Base-by-base conservation (phyloP, 2,797 vertebrate species). In the Tokudaia tokunoshimensis region DNA sequence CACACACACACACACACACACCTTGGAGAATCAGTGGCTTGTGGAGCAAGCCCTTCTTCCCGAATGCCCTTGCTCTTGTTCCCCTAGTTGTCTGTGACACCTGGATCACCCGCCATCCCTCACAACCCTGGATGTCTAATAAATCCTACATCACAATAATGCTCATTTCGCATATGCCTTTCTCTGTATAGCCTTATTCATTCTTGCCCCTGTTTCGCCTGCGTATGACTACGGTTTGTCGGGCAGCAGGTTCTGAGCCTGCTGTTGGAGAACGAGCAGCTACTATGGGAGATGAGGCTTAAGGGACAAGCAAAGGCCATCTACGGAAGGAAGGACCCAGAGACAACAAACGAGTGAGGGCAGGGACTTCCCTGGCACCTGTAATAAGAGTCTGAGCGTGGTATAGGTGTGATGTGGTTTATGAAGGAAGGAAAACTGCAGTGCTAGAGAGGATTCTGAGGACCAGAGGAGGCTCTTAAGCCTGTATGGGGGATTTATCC, bases 51-150 rank as follows among this genome's bases (percentile, higher is more conserved):
- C 61, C 1, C 7, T 81, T 34, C 55, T 7, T 41, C 84, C 1
- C 2, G 22, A 24, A 12, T 15, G 13, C 31, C 31, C 47, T 65
- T 3, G 19, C 31, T 50, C 78, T 72, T 3, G 7, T 29, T 26
- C 7, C 7, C 0, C 4, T 24, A 4, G 0, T 15, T 20, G 82
- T 19, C 57, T 57, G 15, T 29, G 76, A 15, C 24, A 12, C 3
- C 8, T 5, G 20, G 76, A 75, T 37, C 7, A 86, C 20, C 41
- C 3, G 17, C 17, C 4, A 29, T 37, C 37, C 50, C 65, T 72
- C 34, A 22, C 22, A 72, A n/a, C 47, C 57, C 29, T 76, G 47
- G 24, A 24, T 26, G 2, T 63, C 78, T 47, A 88, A 74, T 89
- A 78, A 78, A 57, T 6, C 52, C 61, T 29, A 5, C 65, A 80